Percentiles rank a stretch among this genome's conserved stretches.
These are phyloP conservation scores for Sebastes matsubarae DNA, from an alignment of 2,797 vertebrate genomes.

Conservation along the genomic window DNA sequence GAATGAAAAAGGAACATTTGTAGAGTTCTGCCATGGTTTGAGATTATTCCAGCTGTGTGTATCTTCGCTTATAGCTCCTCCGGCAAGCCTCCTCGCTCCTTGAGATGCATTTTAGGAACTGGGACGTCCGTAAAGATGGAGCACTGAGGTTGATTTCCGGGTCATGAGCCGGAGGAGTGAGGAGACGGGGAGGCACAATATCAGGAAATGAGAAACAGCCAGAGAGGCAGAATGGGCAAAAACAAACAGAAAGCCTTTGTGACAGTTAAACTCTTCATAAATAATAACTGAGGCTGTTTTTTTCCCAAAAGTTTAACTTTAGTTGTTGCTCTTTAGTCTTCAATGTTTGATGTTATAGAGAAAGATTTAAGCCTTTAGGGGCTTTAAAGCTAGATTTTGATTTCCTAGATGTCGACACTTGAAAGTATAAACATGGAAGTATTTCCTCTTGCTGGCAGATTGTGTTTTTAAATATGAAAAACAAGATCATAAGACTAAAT, in stretches of 20 bases:
- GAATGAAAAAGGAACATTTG: no score
- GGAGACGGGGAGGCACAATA: no score
- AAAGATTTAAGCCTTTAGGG: background rate
- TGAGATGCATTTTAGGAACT: no score
- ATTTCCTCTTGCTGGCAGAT: background rate
- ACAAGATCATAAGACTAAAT: conserved; percentile 1
- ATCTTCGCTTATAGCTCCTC: no score
- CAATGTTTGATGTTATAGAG: background rate
- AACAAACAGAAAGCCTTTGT: background rate
- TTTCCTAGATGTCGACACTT: background rate
- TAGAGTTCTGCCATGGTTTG: no score
- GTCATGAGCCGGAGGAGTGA: no score
- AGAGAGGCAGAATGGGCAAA: background rate
- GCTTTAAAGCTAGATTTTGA: background rate
- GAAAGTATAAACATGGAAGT: background rate
- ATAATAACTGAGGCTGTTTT: background rate
- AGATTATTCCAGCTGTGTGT: no score
- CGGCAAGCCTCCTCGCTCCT: no score
- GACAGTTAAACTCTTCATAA: background rate
- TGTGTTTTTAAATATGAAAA: background rate
- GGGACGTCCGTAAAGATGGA: no score
- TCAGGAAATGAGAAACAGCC: no score
- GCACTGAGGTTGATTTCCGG: no score
- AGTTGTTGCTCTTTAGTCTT: background rate
- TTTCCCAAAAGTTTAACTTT: background rate